These are phyloP conservation scores for Drosophila atripex DNA, from an alignment of 2,888 invertebrate genomes.

Conservation along the genomic window DNA sequence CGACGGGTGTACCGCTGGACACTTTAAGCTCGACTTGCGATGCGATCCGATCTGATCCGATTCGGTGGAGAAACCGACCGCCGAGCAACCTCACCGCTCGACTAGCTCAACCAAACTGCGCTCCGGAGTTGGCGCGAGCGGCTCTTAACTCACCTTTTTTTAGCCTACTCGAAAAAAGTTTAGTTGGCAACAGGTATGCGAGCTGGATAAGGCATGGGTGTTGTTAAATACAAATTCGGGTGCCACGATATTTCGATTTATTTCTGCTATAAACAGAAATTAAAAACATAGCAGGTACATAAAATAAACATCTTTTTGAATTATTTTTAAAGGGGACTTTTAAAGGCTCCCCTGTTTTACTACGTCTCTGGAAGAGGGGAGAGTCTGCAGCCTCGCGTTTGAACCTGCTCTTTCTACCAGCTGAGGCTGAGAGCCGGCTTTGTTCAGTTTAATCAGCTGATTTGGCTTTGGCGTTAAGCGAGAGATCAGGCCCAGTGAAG, in stretches of 20 bases:
- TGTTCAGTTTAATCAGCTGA: slow-evolving; percentile 36
- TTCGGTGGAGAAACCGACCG: slow-evolving; percentile 36
- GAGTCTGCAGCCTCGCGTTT: slow-evolving; percentile 1
- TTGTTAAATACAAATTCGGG: neutral
- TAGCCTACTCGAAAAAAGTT: slow-evolving; percentile 22
- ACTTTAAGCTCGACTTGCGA: slow-evolving; percentile 44
- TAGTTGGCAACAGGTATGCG: slow-evolving; percentile 45
- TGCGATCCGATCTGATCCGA: slow-evolving; percentile 13
- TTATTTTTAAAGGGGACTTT: neutral
- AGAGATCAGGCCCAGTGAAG: slow-evolving; percentile 8
- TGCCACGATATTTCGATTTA: neutral
- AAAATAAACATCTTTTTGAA: neutral
- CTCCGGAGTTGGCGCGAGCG: slow-evolving; percentile 66
- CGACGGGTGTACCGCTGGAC: slow-evolving; percentile 72
- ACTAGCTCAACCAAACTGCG: slow-evolving; percentile 78
- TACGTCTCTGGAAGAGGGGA: neutral
- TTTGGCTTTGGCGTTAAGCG: slow-evolving; percentile 20
- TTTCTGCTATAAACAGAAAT: too few relatives aligned
- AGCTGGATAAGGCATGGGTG: slow-evolving; percentile 17
- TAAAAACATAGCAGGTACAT: too few relatives aligned
- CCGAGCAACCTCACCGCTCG: slow-evolving; percentile 72
- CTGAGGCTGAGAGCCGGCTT: slow-evolving; percentile 15
- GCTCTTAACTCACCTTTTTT: slow-evolving; percentile 76
- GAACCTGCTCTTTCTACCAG: slow-evolving; percentile 1
- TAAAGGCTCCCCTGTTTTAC: neutral